These are phyloP conservation scores for Drosophila quinaria DNA, from an alignment of 2,888 invertebrate species.

Conservation along the genomic window DNA sequence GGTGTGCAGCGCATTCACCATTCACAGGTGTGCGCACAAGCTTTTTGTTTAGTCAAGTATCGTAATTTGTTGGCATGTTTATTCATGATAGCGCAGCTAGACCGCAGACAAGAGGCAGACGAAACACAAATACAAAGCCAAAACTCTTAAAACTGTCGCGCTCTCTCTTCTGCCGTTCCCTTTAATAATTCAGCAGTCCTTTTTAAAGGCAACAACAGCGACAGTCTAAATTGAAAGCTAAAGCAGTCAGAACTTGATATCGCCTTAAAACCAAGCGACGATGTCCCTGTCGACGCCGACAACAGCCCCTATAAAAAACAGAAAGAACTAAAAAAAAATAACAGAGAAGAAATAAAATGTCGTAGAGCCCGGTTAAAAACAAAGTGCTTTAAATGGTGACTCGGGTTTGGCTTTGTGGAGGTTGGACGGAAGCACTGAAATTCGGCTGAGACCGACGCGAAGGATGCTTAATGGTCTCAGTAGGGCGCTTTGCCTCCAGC, in stretches of 20 bases:
- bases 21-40: constrained; percentile 56
- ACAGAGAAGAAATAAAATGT: constrained; percentile 18
- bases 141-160: constrained; percentile 15
- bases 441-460: constrained; percentile 19
- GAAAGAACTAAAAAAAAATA: constrained; percentile 1
- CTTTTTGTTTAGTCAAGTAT: constrained; percentile 56
- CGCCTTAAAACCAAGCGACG: constrained; percentile 46
- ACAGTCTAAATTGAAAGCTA: constrained; percentile 65
- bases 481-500: constrained; percentile 51
- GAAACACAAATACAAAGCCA: constrained; percentile 22
- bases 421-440: constrained; percentile 24
- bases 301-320: constrained; percentile 17
- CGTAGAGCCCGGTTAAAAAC: constrained; percentile 34
- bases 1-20: constrained; percentile 41
- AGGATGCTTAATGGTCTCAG: constrained; percentile 59
- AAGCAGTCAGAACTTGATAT: constrained; percentile 50
- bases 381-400: constrained; percentile 61
- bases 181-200: constrained; percentile 70
- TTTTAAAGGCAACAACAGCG: constrained; percentile 32
- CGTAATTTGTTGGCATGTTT: constrained; percentile 73
- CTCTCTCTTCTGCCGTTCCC: constrained; percentile 9
- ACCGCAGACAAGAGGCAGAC: constrained; percentile 59
- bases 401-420: constrained; percentile 12
- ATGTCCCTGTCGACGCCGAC: constrained; percentile 36
- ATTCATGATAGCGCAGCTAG: constrained; percentile 54